phyloP scores from a whole-genome alignment of 2,888 invertebrate species.

The Pegoplata infirma region DNA sequence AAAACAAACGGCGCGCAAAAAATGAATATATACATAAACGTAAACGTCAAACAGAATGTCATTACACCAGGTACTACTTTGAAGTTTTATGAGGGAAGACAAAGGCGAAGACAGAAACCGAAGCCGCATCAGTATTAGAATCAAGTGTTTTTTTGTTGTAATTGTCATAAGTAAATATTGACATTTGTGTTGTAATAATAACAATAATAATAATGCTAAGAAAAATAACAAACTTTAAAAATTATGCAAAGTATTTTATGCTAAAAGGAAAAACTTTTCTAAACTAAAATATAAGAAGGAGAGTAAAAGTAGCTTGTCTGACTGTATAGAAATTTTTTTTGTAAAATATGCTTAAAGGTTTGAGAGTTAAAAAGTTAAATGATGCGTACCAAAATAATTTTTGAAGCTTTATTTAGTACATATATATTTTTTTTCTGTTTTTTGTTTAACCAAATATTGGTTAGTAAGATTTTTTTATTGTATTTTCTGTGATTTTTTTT shows the following conservation, averaged over 20 bases:
- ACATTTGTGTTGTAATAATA: constrained; percentile 54
- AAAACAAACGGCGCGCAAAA: too few relatives aligned
- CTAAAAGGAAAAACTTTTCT: constrained; percentile 1
- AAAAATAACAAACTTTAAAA: constrained; percentile 17
- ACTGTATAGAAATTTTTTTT: neutral
- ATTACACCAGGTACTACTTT: constrained; percentile 16
- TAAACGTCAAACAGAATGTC: constrained; percentile 40
- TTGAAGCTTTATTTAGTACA: constrained; percentile 3
- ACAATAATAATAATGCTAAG: constrained; percentile 37
- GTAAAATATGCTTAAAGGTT: neutral
- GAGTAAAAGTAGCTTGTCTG: too few relatives aligned
- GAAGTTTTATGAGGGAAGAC: neutral
- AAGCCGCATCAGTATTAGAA: too few relatives aligned
- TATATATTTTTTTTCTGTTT: neutral
- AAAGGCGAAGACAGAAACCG: neutral
- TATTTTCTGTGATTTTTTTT: neutral
- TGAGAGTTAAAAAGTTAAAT: constrained; percentile 32
- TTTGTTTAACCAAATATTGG: constrained; percentile 3
- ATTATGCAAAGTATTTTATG: constrained; percentile 18
- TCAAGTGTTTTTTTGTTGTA: constrained; percentile 44
- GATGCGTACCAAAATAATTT: constrained; percentile 13
- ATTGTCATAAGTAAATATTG: constrained; percentile 64
- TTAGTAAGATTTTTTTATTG: constrained; percentile 4
- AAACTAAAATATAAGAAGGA: neutral
- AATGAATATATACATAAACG: too few relatives aligned